phyloP scores from a whole-genome alignment of 2,797 vertebrate genomes.

The Xerus rutilus region DNA sequence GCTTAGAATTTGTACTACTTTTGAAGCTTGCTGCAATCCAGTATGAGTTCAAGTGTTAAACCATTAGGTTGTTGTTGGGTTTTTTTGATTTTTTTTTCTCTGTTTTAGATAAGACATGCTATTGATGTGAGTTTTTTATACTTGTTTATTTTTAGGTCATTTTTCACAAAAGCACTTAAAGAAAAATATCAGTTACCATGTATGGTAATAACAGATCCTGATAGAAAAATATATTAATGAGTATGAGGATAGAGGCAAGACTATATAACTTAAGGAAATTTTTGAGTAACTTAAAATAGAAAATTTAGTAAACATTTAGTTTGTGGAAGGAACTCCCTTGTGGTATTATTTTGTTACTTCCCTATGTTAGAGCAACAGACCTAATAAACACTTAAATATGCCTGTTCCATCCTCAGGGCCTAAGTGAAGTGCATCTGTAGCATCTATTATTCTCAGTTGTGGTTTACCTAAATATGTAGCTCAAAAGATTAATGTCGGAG shows the following conservation, averaged over 20 bases:
- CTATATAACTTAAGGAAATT: neutral
- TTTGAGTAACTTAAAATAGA: neutral
- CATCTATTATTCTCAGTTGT: neutral
- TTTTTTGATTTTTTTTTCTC: neutral
- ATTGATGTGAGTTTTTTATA: constrained; percentile 32
- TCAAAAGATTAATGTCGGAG: constrained; percentile 2
- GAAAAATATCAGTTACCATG: constrained; percentile 23
- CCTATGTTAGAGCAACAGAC: neutral
- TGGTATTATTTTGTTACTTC: neutral
- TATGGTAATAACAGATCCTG: neutral
- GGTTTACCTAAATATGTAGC: neutral
- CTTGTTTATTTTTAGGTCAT: constrained; percentile 67
- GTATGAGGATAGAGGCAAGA: neutral
- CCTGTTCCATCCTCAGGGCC: neutral
- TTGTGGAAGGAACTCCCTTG: neutral
- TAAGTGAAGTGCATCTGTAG: neutral
- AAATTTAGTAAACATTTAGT: constrained; percentile 1
- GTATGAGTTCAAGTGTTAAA: neutral
- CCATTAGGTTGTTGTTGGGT: neutral
- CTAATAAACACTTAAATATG: neutral
- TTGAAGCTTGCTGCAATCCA: neutral
- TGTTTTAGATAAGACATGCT: constrained; percentile 49
- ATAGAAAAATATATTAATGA: neutral
- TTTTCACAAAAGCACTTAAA: constrained; percentile 55
- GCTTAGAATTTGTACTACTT: neutral